Conservation (phyloP, 1,140 invertebrate genomes). For the Monochamus saltuarius region DNA sequence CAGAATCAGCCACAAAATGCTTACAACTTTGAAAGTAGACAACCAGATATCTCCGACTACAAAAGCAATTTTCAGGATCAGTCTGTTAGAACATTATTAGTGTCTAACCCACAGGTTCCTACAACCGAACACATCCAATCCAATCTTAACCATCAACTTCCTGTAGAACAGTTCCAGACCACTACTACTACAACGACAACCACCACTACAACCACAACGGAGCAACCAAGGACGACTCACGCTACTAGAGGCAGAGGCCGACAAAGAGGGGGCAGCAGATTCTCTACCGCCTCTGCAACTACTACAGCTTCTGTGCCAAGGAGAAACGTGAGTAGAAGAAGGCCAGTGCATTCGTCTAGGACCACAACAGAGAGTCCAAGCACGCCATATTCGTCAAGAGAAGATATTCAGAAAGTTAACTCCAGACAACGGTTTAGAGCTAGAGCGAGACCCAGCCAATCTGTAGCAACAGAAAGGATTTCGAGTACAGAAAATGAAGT, state of each 20-base stretch:
- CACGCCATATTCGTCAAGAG: constrained; percentile 54
- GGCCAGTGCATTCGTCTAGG: constrained; percentile 27
- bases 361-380: constrained; percentile 52
- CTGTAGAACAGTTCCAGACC: constrained; percentile 33
- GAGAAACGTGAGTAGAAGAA: constrained; percentile 27
- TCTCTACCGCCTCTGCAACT: constrained; percentile 24
- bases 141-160: constrained; percentile 22
- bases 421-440: constrained; percentile 41
- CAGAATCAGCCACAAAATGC: constrained; percentile 46
- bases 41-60: constrained; percentile 58
- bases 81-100: constrained; percentile 42
- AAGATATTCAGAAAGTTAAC: constrained; percentile 29
- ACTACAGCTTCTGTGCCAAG: constrained; percentile 29
- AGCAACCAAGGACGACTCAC: constrained; percentile 50
- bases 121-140: constrained; percentile 14
- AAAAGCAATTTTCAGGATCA: constrained; percentile 62
- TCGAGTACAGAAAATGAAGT: constrained; percentile 31
- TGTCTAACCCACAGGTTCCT: constrained; percentile 39
- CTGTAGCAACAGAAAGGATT: constrained; percentile 21
- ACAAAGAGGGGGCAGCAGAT: constrained; percentile 33
- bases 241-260: constrained; percentile 45
- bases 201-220: constrained; percentile 49
- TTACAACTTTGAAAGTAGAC: constrained; percentile 47
- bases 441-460: constrained; percentile 33
- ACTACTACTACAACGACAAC: constrained; percentile 50